A percentile compares a stretch with the other conserved stretches of the same genome.
Conservation (phyloP, 1,140 invertebrate genomes). For the Heliothis subflexa region DNA sequence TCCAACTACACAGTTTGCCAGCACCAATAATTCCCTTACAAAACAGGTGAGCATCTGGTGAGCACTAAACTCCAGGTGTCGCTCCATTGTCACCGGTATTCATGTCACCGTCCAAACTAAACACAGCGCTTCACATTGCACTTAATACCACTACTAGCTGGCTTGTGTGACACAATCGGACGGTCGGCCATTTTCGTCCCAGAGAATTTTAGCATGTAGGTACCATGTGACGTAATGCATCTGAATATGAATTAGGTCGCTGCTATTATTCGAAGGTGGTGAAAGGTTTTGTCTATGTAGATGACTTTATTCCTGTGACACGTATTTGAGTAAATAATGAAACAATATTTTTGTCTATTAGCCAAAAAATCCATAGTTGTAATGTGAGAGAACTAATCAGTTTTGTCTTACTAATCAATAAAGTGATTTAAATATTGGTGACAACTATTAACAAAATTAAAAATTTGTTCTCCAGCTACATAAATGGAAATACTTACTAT, state of each 20-base stretch:
- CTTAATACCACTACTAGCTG: constrained; percentile 26
- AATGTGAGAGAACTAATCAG: too few relatives aligned
- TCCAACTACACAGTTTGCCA: too few relatives aligned
- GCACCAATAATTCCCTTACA: too few relatives aligned
- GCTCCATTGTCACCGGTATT: constrained; percentile 24
- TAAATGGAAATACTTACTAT: not conserved
- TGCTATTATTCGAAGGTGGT: not conserved
- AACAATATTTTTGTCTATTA: too few relatives aligned
- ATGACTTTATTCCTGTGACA: too few relatives aligned
- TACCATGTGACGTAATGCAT: not conserved
- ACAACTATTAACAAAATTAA: not conserved
- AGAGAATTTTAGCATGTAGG: not conserved
- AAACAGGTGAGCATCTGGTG: constrained; percentile 8
- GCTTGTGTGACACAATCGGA: constrained; percentile 8
- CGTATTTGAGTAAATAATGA: too few relatives aligned
- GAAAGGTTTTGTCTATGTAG: not conserved
- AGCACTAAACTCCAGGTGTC: constrained; percentile 17
- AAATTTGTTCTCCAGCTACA: not conserved
- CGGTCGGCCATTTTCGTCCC: not conserved
- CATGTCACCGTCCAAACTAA: constrained; percentile 22
- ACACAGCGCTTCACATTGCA: constrained; percentile 7
- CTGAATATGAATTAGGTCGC: not conserved
- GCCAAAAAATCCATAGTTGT: too few relatives aligned
- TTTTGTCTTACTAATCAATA: too few relatives aligned
- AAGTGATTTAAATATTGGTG: not conserved